Conservation (phyloP, 2,113 vertebrate species). For the Neodontobutis hainanensis region DNA sequence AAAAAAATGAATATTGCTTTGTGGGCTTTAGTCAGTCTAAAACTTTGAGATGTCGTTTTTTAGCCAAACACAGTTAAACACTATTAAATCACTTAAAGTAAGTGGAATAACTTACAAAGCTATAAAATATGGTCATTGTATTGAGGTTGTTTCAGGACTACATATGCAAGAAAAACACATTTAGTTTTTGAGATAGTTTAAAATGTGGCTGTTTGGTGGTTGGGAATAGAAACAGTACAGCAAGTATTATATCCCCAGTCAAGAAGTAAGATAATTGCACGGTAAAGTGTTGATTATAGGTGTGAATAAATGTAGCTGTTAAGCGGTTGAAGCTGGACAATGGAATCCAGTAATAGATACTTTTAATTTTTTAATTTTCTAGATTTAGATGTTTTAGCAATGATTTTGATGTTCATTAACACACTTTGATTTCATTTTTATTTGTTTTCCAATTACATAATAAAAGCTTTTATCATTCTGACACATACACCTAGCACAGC, state of each 20-base stretch:
- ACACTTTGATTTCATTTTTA: constrained; percentile 23
- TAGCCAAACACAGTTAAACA: too few species aligned
- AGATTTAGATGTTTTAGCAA: neutral
- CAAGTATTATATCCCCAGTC: neutral
- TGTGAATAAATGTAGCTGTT: constrained; percentile 57
- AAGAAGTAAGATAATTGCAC: constrained; percentile 43
- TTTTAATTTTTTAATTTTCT: too few species aligned
- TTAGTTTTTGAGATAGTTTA: neutral
- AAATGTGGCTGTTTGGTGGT: neutral
- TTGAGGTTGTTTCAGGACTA: neutral
- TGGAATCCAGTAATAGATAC: constrained; percentile 50
- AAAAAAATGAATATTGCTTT: too few species aligned
- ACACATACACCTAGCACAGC: constrained; percentile 1
- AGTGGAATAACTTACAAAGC: too few species aligned
- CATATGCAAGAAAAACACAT: neutral
- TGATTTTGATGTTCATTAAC: constrained; percentile 21
- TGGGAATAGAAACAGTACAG: constrained; percentile 11
- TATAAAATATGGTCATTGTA: neutral
- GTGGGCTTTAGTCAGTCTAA: too few species aligned
- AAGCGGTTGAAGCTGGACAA: constrained; percentile 57
- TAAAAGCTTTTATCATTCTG: constrained; percentile 21
- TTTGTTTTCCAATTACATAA: too few species aligned
- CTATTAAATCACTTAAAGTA: too few species aligned
- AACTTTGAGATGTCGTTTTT: too few species aligned
- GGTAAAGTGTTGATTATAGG: constrained; percentile 46